phyloP scores from a whole-genome alignment of 2,888 invertebrate species.

The Drosophila hamatofila region DNA sequence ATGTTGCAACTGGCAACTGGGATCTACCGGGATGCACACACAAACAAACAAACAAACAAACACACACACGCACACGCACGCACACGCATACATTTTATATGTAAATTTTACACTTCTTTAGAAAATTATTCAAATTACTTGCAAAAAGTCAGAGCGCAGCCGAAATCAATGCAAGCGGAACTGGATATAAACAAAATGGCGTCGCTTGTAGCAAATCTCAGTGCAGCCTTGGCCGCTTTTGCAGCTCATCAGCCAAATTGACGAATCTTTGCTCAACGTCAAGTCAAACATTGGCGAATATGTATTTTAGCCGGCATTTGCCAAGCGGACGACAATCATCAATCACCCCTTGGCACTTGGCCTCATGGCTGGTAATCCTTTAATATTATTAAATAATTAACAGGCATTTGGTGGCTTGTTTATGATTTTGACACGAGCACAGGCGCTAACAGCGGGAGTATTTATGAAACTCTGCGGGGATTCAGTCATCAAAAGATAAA shows the following conservation, averaged over 20 bases:
- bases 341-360: slow-evolving; percentile 35
- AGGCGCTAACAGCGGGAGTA: slow-evolving; percentile 22
- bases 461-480: slow-evolving; percentile 57
- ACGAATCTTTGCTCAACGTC: slow-evolving; percentile 33
- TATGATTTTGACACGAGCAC: slow-evolving; percentile 55
- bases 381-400: slow-evolving; percentile 79
- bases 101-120: slow-evolving; percentile 74
- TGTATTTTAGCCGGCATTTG: slow-evolving; percentile 32
- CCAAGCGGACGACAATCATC: slow-evolving; percentile 43
- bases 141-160: slow-evolving; percentile 24
- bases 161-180: slow-evolving; percentile 54
- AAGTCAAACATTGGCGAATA: slow-evolving; percentile 19
- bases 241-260: slow-evolving; percentile 47
- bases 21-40: slow-evolving; percentile 14
- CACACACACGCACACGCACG: slow-evolving; percentile 8
- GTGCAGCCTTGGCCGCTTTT: slow-evolving; percentile 47
- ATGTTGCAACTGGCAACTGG: slow-evolving; percentile 31
- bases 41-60: no score
- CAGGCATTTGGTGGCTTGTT: slow-evolving; percentile 71
- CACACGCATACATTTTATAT: slow-evolving; percentile 59
- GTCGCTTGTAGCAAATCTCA: neutral
- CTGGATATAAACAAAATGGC: slow-evolving; percentile 30
- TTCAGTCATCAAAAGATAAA: slow-evolving; percentile 77
- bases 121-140: slow-evolving; percentile 77
- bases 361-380: slow-evolving; percentile 64